Evolutionary conservation across 2,113 vertebrate genomes (phyloP).

Genomic region (Ascaphus truei): DNA sequence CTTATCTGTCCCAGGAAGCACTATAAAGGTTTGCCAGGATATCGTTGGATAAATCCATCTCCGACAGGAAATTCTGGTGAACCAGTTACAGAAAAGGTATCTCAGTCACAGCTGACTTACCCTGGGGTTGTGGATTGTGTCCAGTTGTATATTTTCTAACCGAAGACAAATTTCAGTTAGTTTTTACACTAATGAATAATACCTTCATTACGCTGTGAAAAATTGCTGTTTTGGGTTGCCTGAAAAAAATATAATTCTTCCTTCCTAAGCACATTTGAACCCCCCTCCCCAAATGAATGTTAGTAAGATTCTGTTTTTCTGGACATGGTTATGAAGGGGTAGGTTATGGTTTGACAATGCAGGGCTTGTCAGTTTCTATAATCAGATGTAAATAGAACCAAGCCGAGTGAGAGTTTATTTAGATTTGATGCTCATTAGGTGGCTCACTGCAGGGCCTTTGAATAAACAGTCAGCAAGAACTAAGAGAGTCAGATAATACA

Average conservation of each 20-base stretch:
- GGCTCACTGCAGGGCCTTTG: conserved; percentile 27
- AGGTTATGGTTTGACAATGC: conserved; percentile 10
- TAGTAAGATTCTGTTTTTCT: not conserved
- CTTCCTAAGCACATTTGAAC: not conserved
- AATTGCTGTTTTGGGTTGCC: not conserved
- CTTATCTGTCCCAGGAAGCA: not conserved
- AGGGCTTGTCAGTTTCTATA: conserved; percentile 30
- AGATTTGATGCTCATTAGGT: conserved; percentile 37
- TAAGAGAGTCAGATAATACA: conserved; percentile 30
- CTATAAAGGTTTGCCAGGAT: not conserved
- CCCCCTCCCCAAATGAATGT: not conserved
- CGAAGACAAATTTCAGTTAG: not conserved
- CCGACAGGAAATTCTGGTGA: not conserved
- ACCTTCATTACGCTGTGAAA: not conserved
- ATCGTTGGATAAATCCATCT: not conserved
- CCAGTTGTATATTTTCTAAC: not conserved
- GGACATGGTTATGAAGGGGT: not conserved
- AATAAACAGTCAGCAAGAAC: conserved; percentile 33
- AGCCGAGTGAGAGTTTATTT: conserved; percentile 34
- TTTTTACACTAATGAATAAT: not conserved
- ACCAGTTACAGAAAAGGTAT: not conserved
- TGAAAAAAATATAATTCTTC: not conserved
- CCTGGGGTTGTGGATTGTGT: not conserved
- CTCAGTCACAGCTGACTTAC: not conserved
- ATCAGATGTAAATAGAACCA: conserved; percentile 36